These are phyloP conservation scores for Imbricaverruca yamaguchii DNA, from an alignment of 2,888 invertebrate genomes.

Conservation along the genomic window DNA sequence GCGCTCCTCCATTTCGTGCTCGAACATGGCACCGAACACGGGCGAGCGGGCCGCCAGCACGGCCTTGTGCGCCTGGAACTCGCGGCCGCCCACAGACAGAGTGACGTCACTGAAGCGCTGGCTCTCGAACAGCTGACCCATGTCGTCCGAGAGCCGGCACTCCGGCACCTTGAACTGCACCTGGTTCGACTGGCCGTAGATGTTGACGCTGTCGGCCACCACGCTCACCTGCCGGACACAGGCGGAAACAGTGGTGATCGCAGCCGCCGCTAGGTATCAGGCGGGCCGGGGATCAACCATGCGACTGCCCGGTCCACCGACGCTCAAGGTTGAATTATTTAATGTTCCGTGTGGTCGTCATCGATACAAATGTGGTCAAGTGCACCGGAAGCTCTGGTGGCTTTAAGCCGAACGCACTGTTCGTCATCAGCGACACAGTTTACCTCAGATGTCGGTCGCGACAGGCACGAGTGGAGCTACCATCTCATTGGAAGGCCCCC, in stretches of 20 bases:
- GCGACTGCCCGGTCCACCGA: neutral
- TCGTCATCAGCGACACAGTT: neutral
- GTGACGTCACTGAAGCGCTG: constrained; percentile 97
- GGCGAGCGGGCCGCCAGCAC: constrained; percentile 31
- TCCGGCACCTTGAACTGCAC: constrained; percentile 90
- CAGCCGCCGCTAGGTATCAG: neutral
- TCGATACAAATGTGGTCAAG: neutral
- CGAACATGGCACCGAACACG: constrained; percentile 90
- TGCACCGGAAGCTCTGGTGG: neutral
- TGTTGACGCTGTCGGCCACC: constrained; percentile 98
- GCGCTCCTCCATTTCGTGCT: constrained; percentile 97
- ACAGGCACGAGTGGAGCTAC: no score
- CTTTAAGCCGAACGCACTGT: neutral
- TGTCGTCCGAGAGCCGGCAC: constrained; percentile 87
- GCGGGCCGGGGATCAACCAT: neutral
- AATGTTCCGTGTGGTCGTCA: neutral
- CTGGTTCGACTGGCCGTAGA: constrained; percentile 96
- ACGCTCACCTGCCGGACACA: constrained; percentile 31
- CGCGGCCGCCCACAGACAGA: constrained; percentile 66
- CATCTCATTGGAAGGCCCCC: no score
- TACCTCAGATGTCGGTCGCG: neutral
- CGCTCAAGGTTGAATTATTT: neutral
- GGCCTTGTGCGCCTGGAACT: constrained; percentile 39
- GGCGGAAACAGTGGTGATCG: neutral
- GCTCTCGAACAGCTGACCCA: constrained; percentile 91